Conservation (phyloP, 1,140 invertebrate genomes). For the Nomia melanderi region DNA sequence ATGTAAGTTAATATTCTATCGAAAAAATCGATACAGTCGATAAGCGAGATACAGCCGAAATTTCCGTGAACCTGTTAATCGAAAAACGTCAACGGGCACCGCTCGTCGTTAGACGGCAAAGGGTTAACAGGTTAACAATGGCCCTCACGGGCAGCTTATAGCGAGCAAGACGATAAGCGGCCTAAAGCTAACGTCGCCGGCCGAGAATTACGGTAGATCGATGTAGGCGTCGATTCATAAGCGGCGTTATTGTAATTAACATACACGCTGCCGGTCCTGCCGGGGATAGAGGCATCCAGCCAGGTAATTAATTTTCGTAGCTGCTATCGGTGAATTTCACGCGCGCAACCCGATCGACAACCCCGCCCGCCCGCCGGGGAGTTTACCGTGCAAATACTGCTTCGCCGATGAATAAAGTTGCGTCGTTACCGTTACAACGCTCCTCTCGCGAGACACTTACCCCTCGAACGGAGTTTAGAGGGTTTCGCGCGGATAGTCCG, state of each 20-base stretch:
- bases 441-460: too few species aligned
- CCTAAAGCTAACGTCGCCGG: background rate
- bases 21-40: too few species aligned
- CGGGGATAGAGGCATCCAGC: constrained; percentile 8
- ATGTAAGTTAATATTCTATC: too few species aligned
- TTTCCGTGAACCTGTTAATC: too few species aligned
- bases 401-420: constrained; percentile 15
- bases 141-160: background rate
- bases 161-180: background rate
- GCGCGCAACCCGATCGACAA: constrained; percentile 16
- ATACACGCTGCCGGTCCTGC: background rate
- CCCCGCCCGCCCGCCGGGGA: too few species aligned
- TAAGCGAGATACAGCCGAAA: too few species aligned
- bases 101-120: too few species aligned
- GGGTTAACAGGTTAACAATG: too few species aligned
- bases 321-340: constrained; percentile 22
- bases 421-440: background rate
- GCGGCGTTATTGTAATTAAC: constrained; percentile 47
- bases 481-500: background rate
- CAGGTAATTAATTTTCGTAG: constrained; percentile 42
- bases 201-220: constrained; percentile 18
- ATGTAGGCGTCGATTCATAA: constrained; percentile 34
- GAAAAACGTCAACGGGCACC: too few species aligned
- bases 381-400: constrained; percentile 23
- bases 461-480: background rate